Conservation (phyloP, 2,888 invertebrate genomes). For the Ditylenchus weischeri region DNA sequence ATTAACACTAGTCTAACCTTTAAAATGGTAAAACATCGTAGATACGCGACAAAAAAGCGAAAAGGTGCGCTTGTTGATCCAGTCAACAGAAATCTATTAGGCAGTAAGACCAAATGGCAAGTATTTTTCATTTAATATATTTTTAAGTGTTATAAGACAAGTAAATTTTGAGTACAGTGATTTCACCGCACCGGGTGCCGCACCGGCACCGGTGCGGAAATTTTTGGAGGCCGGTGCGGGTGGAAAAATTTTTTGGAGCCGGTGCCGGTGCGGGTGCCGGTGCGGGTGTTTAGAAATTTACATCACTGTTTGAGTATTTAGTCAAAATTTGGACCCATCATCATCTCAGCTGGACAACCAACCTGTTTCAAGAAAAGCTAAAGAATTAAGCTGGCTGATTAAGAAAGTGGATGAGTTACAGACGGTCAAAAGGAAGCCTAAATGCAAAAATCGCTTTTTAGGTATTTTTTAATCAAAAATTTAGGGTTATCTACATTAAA, state of each 20-base stretch:
- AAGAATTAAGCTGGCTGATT: slow-evolving; percentile 1
- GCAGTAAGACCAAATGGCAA: background rate
- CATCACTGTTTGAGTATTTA: too few species aligned
- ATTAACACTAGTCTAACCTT: too few species aligned
- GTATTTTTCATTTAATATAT: too few species aligned
- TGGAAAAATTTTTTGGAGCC: too few species aligned
- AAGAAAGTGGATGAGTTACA: background rate
- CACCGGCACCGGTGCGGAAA: too few species aligned
- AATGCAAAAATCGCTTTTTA: slow-evolving; percentile 5
- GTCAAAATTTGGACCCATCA: slow-evolving; percentile 8
- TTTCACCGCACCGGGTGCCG: too few species aligned
- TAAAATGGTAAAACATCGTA: slow-evolving; percentile 14
- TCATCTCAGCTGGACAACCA: slow-evolving; percentile 9
- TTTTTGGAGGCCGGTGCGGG: too few species aligned
- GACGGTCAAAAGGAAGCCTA: background rate
- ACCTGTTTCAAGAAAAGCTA: slow-evolving; percentile 12
- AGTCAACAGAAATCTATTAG: background rate
- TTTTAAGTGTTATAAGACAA: too few species aligned
- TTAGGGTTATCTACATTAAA: background rate
- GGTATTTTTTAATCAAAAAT: slow-evolving; percentile 12
- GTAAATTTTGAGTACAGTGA: too few species aligned
- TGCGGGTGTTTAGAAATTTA: too few species aligned
- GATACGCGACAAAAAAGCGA: slow-evolving; percentile 12
- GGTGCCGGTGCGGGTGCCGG: too few species aligned
- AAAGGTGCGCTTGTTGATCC: background rate